Evolutionary conservation across 2,888 invertebrate species (phyloP).

Genomic region (Lithophane semibrunnea): DNA sequence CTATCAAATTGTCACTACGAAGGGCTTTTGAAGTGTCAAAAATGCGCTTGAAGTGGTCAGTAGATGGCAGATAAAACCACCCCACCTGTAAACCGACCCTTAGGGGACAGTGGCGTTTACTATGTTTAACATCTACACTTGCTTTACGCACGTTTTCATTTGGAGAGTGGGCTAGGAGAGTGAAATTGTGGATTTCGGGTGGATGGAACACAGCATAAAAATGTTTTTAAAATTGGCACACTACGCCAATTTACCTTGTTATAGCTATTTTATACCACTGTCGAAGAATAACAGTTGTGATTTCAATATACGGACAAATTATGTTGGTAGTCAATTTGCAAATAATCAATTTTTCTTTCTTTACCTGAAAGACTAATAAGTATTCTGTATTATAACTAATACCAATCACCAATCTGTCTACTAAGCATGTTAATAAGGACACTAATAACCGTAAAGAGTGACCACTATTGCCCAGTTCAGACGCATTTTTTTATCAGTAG

Average conservation of each 20-base stretch:
- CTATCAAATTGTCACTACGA: conserved; percentile 77
- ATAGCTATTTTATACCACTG: not conserved
- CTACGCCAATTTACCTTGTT: not conserved
- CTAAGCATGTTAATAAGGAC: not conserved
- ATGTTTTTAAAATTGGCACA: not conserved
- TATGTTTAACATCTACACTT: conserved; percentile 58
- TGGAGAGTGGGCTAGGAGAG: conserved; percentile 36
- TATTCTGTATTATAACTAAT: not conserved
- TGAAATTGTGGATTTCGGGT: conserved; percentile 18
- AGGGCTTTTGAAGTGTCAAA: conserved; percentile 71
- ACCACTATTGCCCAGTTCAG: not conserved
- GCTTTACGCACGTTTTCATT: conserved; percentile 63
- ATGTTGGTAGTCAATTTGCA: not conserved
- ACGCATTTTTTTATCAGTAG: not conserved
- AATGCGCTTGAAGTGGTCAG: conserved; percentile 69
- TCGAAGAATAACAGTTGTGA: not conserved
- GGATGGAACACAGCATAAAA: conserved; percentile 13
- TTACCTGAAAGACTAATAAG: not conserved
- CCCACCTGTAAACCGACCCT: conserved; percentile 63
- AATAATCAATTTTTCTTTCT: not conserved
- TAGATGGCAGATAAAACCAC: conserved; percentile 65
- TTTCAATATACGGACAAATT: not conserved
- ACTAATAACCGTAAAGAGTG: not conserved
- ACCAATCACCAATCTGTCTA: not conserved
- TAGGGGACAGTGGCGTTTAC: conserved; percentile 44